Percentiles rank a stretch among this genome's conserved stretches.
These are phyloP conservation scores for Pararge aegeria DNA, from an alignment of 1,140 invertebrate species.

Conservation along the genomic window DNA sequence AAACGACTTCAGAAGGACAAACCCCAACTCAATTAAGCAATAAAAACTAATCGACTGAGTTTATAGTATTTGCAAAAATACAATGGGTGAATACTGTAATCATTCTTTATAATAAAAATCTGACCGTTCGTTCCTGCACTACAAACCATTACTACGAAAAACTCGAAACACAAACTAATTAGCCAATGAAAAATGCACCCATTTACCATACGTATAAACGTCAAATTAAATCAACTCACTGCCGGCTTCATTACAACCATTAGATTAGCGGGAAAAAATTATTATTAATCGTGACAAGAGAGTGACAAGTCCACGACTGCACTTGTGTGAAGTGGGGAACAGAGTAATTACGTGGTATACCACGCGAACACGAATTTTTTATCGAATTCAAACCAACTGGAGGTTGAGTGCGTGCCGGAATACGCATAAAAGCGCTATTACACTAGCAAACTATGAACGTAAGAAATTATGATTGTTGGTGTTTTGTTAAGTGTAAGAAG, in stretches of 20 bases:
- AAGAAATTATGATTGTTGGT: too few species aligned
- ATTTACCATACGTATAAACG: background rate
- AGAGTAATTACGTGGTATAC: background rate
- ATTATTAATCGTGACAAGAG: constrained; percentile 14
- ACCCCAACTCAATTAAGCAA: too few species aligned
- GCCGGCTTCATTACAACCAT: background rate
- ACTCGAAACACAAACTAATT: constrained; percentile 4
- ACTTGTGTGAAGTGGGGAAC: constrained; percentile 4
- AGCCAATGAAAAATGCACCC: background rate
- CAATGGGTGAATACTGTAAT: too few species aligned
- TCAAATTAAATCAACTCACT: background rate
- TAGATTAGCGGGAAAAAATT: constrained; percentile 6
- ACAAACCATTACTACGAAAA: background rate
- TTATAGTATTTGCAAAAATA: too few species aligned
- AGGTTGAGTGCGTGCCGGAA: too few species aligned
- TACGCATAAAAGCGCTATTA: too few species aligned
- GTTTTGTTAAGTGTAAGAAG: too few species aligned
- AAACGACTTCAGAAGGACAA: too few species aligned
- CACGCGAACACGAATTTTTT: background rate
- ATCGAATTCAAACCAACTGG: background rate
- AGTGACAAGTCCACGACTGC: background rate
- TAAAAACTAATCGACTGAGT: too few species aligned
- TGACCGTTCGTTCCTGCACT: background rate
- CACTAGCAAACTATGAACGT: too few species aligned
- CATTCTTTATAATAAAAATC: background rate